Evolutionary conservation across 2,113 vertebrate genomes (phyloP).

Genomic region (Limanda limanda): DNA sequence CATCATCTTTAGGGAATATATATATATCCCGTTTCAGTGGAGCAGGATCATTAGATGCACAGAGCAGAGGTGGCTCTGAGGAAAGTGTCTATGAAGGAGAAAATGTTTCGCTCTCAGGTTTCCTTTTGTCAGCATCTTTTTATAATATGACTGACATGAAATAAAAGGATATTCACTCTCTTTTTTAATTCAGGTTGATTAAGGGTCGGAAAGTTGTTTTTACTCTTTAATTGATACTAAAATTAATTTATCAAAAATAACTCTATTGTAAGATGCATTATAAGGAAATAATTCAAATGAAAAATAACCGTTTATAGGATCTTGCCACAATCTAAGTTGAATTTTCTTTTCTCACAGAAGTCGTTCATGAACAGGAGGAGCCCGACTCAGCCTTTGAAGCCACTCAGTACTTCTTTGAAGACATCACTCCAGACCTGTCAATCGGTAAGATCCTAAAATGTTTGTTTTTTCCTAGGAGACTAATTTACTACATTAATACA

Average conservation of each 20-base stretch:
- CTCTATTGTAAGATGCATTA: neutral
- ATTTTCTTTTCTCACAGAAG: constrained; percentile 70
- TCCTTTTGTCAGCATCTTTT: too few relatives aligned
- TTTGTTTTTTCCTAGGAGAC: accelerated
- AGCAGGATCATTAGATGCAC: constrained; percentile 4
- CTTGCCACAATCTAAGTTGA: neutral
- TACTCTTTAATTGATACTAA: neutral
- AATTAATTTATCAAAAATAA: neutral
- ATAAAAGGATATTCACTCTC: neutral
- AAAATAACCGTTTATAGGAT: neutral
- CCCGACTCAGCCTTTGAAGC: constrained; percentile 98
- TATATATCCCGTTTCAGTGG: neutral
- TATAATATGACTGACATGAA: neutral
- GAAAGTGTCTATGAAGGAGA: constrained; percentile 2
- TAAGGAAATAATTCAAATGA: neutral
- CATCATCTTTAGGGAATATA: neutral
- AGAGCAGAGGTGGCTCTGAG: neutral
- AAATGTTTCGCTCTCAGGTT: neutral
- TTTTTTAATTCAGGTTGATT: neutral
- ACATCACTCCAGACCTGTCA: constrained; percentile 94
- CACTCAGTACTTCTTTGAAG: constrained; percentile 99
- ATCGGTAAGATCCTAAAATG: constrained; percentile 80
- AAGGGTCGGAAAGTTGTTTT: neutral
- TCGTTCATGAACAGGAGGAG: constrained; percentile 91
- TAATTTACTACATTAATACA: neutral